Conservation (phyloP, 1,140 invertebrate species). For the Dinothrombium tinctorium region DNA sequence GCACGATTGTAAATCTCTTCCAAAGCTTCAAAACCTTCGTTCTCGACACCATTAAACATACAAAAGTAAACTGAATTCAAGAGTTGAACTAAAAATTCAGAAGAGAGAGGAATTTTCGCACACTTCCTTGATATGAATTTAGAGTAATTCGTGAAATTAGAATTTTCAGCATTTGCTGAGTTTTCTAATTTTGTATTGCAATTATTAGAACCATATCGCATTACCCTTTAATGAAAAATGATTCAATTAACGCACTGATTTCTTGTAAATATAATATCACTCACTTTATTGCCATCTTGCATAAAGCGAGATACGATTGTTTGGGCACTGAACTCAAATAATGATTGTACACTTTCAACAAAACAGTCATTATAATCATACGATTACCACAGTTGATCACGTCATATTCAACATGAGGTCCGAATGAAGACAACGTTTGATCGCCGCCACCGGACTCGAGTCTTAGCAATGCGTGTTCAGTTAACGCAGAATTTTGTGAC, state of each 20-base stretch:
- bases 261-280: too few species aligned
- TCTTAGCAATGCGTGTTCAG: too few species aligned
- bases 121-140: too few species aligned
- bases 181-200: too few species aligned
- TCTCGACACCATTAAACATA: conserved; percentile 24
- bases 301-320: conserved; percentile 50
- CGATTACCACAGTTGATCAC: conserved; percentile 53
- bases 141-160: too few species aligned
- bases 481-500: too few species aligned
- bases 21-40: conserved; percentile 30
- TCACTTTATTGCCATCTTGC: conserved; percentile 56
- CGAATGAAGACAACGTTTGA: too few species aligned
- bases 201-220: too few species aligned
- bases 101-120: conserved; percentile 58
- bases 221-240: too few species aligned
- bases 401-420: conserved; percentile 59
- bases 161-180: too few species aligned
- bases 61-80: conserved; percentile 23
- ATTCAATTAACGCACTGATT: too few species aligned
- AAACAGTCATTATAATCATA: conserved; percentile 52
- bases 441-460: too few species aligned
- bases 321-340: conserved; percentile 49
- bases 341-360: conserved; percentile 63
- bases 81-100: conserved; percentile 26
- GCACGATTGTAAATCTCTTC: conserved; percentile 63